These are phyloP conservation scores for Hipposideros armiger DNA, from an alignment of 2,113 vertebrate genomes.

Conservation along the genomic window DNA sequence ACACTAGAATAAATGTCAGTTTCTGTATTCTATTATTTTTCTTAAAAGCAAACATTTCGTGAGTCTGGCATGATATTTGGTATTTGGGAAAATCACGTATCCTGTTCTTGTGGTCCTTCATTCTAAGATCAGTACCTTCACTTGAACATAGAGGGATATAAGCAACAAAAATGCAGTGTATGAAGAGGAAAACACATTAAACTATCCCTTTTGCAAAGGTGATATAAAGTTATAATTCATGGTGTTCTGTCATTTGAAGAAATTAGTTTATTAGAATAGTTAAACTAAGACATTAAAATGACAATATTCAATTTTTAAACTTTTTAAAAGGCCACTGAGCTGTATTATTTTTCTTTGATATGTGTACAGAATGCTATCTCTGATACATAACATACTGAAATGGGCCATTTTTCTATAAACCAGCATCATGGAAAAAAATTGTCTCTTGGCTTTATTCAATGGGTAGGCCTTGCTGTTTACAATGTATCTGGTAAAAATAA, in stretches of 20 bases:
- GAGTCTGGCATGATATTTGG: neutral
- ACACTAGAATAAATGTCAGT: neutral
- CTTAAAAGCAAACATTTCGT: neutral
- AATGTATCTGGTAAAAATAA: neutral
- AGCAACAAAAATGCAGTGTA: neutral
- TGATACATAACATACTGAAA: constrained; percentile 32
- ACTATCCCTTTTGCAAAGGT: neutral
- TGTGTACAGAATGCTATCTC: constrained; percentile 38
- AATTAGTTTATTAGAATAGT: constrained; percentile 12
- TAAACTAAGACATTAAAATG: constrained; percentile 33
- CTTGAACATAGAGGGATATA: neutral
- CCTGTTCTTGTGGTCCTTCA: neutral
- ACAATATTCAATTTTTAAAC: neutral
- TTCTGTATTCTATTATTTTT: neutral
- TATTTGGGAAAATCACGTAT: neutral
- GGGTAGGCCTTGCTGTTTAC: neutral
- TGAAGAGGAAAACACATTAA: neutral
- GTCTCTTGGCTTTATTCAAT: neutral
- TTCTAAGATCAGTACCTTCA: neutral
- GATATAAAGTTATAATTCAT: neutral
- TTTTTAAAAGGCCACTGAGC: constrained; percentile 7
- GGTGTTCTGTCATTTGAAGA: constrained; percentile 39
- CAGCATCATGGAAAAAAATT: neutral
- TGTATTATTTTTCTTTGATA: constrained; percentile 53
- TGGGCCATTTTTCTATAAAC: neutral